Conservation (phyloP, 1,140 invertebrate species). For the Anoplophora glabripennis region DNA sequence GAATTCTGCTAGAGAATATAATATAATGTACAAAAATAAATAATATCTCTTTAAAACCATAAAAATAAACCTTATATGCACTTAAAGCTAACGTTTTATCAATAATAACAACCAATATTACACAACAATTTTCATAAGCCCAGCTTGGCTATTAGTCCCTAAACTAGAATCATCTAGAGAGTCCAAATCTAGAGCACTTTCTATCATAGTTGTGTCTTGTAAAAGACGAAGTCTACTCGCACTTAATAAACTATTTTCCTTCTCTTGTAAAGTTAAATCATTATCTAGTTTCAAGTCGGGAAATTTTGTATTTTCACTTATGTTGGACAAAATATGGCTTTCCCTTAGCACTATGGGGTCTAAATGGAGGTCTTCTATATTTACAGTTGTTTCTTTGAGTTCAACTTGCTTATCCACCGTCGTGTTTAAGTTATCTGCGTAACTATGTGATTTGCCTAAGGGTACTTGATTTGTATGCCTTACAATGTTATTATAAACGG, state of each 20-base stretch:
- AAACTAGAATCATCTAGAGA: slow-evolving; percentile 66
- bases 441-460: slow-evolving; percentile 41
- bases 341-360: slow-evolving; percentile 44
- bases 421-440: slow-evolving; percentile 39
- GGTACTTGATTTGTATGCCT: slow-evolving; percentile 13
- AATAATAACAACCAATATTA: slow-evolving; percentile 18
- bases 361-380: slow-evolving; percentile 42
- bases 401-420: background rate
- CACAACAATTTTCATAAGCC: slow-evolving; percentile 43
- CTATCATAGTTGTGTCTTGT: slow-evolving; percentile 83
- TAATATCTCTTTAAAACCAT: slow-evolving; percentile 4
- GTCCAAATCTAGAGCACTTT: slow-evolving; percentile 80
- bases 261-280: slow-evolving; percentile 44
- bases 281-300: slow-evolving; percentile 38
- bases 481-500: slow-evolving; percentile 45
- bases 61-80: slow-evolving; percentile 1
- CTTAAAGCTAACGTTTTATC: background rate
- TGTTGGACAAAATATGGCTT: slow-evolving; percentile 27
- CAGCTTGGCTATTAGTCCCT: slow-evolving; percentile 44
- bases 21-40: background rate
- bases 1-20: too few species aligned
- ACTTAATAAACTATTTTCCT: slow-evolving; percentile 48
- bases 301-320: slow-evolving; percentile 19
- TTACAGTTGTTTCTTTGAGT: slow-evolving; percentile 16
- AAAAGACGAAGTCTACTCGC: slow-evolving; percentile 67